Evolutionary conservation across 2,797 vertebrate species (phyloP).

Genomic region (Morelia viridis): DNA sequence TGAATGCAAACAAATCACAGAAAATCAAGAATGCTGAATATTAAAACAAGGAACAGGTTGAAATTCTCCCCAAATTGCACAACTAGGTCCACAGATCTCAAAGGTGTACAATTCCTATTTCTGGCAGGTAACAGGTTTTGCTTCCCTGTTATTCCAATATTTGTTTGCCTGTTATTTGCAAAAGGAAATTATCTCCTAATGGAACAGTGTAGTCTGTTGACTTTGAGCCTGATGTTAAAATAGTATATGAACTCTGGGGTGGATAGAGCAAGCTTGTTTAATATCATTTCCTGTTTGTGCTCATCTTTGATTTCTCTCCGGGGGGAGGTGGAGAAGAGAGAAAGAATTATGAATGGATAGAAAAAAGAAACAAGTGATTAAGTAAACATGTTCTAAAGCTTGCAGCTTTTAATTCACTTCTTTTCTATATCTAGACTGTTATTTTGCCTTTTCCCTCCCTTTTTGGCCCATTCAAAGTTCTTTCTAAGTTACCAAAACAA

Average conservation of each 20-base stretch:
- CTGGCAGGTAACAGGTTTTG: slow-evolving; percentile 17
- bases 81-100: slow-evolving; percentile 20
- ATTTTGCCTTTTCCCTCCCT: neutral
- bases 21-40: slow-evolving; percentile 17
- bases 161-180: slow-evolving; percentile 3
- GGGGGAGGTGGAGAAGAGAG: slow-evolving; percentile 10
- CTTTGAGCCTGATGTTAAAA: slow-evolving; percentile 44
- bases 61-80: slow-evolving; percentile 24
- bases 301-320: slow-evolving; percentile 45
- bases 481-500: neutral
- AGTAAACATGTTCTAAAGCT: slow-evolving; percentile 42
- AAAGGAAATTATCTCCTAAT: neutral
- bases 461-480: neutral
- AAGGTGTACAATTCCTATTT: slow-evolving; percentile 29
- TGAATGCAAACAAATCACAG: neutral
- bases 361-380: slow-evolving; percentile 20
- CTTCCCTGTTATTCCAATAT: slow-evolving; percentile 17
- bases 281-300: slow-evolving; percentile 63
- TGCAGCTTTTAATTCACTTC: slow-evolving; percentile 28
- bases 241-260: slow-evolving; percentile 39
- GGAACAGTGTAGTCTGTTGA: slow-evolving; percentile 35
- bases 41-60: slow-evolving; percentile 24
- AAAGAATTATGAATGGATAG: slow-evolving; percentile 45
- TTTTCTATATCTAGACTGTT: slow-evolving; percentile 7
- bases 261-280: slow-evolving; percentile 44